phyloP scores from a whole-genome alignment of 2,797 vertebrate species.

The Bryconaethiops microstoma region DNA sequence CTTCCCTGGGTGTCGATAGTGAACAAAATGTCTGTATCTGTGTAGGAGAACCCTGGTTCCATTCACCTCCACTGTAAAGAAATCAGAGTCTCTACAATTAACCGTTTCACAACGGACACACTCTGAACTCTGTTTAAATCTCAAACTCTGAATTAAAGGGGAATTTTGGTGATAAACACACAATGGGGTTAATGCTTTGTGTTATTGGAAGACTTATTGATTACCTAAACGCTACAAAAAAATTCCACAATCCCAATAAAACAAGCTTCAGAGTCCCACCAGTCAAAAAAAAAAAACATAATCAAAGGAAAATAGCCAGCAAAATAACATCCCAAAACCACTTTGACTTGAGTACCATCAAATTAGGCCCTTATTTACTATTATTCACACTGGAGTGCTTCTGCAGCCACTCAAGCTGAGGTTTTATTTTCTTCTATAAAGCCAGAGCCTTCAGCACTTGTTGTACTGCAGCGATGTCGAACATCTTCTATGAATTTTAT shows the following conservation, averaged over 20 bases:
- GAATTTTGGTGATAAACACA: not conserved
- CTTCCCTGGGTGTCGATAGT: no score
- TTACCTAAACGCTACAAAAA: not conserved
- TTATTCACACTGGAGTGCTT: slow-evolving; percentile 7
- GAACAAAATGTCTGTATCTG: no score
- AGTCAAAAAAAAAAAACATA: not conserved
- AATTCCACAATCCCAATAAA: not conserved
- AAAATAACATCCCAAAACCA: not conserved
- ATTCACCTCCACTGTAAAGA: no score
- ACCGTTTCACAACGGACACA: no score
- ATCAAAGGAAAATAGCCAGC: not conserved
- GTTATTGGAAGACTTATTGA: not conserved
- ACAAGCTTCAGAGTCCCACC: not conserved
- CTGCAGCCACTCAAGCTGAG: not conserved
- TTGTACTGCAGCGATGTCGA: not conserved
- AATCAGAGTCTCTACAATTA: no score
- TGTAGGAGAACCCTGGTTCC: no score
- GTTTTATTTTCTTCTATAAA: not conserved
- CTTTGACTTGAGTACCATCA: slow-evolving; percentile 8
- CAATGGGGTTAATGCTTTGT: not conserved
- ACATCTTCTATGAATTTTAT: no score
- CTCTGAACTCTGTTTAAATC: no score
- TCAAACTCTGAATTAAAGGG: no score
- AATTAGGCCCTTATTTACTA: slow-evolving; percentile 3
- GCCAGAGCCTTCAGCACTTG: not conserved